A percentile compares a stretch with the other conserved stretches of the same genome.
phyloP scores from a whole-genome alignment of 37 sponge, comb jelly and placozoan species.

The Spongilla lacustris region DNA sequence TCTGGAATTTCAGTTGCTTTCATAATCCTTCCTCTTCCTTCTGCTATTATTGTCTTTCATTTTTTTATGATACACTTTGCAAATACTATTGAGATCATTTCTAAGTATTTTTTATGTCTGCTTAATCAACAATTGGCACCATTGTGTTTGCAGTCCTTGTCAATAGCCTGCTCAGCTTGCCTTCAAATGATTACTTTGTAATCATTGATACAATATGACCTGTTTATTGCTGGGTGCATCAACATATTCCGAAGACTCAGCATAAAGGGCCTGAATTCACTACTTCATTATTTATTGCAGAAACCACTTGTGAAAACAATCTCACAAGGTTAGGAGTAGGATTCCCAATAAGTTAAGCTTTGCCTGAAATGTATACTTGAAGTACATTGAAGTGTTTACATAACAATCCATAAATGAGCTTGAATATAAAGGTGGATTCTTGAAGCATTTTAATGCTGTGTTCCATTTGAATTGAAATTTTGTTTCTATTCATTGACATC shows the following conservation, averaged over 20 bases:
- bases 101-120: not conserved
- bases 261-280: not conserved
- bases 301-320: not conserved
- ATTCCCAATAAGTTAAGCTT: not conserved
- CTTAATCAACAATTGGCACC: not conserved
- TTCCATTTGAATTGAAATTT: too few species aligned
- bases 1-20: slow-evolving; percentile 17
- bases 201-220: not conserved
- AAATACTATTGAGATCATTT: not conserved
- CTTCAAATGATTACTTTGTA: not conserved
- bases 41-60: slow-evolving; percentile 20
- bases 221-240: not conserved
- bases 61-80: not conserved
- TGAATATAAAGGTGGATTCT: too few species aligned
- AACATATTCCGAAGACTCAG: not conserved
- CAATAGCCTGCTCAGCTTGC: too few species aligned
- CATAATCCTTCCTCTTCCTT: slow-evolving; percentile 19
- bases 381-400: not conserved
- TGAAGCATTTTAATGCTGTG: too few species aligned
- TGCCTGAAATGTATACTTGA: slow-evolving; percentile 5
- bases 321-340: not conserved
- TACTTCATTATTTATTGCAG: not conserved
- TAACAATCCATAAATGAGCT: not conserved
- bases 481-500: too few species aligned
- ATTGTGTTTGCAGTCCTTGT: too few species aligned